phyloP scores from a whole-genome alignment of 2,113 vertebrate genomes.

The Vulpes ferrilata region DNA sequence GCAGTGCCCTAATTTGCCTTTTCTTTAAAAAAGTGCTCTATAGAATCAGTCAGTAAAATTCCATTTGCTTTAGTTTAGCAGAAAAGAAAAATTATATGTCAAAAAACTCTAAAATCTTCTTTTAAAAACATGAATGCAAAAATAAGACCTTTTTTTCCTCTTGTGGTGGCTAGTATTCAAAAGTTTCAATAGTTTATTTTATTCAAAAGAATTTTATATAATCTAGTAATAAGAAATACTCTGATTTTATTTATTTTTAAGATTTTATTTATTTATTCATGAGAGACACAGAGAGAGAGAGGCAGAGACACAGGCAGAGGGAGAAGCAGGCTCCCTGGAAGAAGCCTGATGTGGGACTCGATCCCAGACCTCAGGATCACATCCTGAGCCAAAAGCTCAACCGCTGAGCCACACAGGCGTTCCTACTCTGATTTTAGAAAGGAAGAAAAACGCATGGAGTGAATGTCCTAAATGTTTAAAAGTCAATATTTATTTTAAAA shows the following conservation, averaged over 20 bases:
- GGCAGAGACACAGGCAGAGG: too few relatives aligned
- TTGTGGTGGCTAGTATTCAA: background rate
- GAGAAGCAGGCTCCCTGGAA: too few relatives aligned
- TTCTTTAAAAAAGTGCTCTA: background rate
- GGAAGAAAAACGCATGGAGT: background rate
- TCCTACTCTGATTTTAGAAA: background rate
- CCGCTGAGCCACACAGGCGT: too few relatives aligned
- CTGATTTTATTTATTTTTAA: too few relatives aligned
- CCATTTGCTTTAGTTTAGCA: background rate
- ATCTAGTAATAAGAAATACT: background rate
- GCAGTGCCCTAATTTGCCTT: background rate
- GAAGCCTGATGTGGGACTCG: too few relatives aligned
- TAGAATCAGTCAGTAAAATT: background rate
- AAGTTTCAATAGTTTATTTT: background rate
- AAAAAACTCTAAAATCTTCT: conserved; percentile 8
- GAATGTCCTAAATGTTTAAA: background rate
- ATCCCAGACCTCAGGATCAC: too few relatives aligned
- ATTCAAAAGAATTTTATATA: conserved; percentile 3
- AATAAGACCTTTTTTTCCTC: background rate
- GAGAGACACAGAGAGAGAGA: too few relatives aligned
- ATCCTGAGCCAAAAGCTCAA: too few relatives aligned
- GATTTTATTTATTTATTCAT: too few relatives aligned
- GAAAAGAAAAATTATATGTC: background rate
- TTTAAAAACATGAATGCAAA: background rate
- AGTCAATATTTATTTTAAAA: background rate